These are phyloP conservation scores for Syndactyla subalaris DNA, from an alignment of 2,797 vertebrate genomes.

Conservation along the genomic window DNA sequence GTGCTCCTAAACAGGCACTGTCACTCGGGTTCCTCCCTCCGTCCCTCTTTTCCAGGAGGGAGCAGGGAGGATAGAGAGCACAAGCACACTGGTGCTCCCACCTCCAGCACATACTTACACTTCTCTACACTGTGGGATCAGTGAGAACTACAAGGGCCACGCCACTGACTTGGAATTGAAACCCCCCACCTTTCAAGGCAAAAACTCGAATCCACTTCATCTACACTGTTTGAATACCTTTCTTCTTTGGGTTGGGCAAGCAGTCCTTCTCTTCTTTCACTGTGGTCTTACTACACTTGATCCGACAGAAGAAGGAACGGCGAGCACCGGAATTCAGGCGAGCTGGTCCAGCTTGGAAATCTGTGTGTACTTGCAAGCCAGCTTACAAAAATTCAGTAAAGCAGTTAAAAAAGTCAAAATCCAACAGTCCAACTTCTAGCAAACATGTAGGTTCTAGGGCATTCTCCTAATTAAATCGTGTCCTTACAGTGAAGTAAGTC, in stretches of 20 bases:
- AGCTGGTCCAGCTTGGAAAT: conserved; percentile 81
- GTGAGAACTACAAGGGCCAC: neutral
- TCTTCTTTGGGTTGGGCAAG: conserved; percentile 87
- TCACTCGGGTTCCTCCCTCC: neutral
- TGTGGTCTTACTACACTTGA: conserved; percentile 85
- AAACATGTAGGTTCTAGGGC: neutral
- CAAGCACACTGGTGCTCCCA: neutral
- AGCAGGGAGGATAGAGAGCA: neutral
- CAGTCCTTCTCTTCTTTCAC: conserved; percentile 86
- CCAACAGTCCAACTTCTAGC: neutral
- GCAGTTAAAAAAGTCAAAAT: conserved; percentile 1
- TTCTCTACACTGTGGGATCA: neutral
- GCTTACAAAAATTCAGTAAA: conserved; percentile 69
- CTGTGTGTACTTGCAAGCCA: conserved; percentile 88
- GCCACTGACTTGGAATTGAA: neutral
- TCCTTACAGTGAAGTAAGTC: neutral
- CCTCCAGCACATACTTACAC: neutral
- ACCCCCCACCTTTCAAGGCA: neutral
- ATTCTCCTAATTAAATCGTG: neutral
- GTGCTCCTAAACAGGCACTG: neutral
- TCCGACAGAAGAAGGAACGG: conserved; percentile 94
- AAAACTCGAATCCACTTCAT: neutral
- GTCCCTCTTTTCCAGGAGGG: neutral
- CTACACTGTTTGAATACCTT: conserved; percentile 80
- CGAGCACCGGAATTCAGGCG: conserved; percentile 88